phyloP scores from a whole-genome alignment of 2,888 invertebrate species.

The Peribatodes rhomboidaria region DNA sequence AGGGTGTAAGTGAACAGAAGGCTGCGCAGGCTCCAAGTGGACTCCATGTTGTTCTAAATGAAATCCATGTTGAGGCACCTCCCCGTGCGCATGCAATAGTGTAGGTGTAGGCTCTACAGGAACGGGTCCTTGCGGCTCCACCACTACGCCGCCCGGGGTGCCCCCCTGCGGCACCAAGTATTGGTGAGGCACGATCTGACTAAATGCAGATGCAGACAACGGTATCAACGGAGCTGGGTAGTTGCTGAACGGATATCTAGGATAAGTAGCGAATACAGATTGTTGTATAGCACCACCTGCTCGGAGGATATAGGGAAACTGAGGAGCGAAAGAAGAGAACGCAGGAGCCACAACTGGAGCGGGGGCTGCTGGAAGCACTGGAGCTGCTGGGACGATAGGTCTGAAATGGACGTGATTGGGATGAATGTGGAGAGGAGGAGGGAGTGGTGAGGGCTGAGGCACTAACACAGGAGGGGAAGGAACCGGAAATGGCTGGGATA shows the following conservation, averaged over 20 bases:
- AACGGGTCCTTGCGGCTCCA: conserved; percentile 58
- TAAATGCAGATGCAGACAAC: conserved; percentile 51
- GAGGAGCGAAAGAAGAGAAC: conserved; percentile 56
- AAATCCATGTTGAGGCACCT: conserved; percentile 44
- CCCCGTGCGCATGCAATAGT: conserved; percentile 55
- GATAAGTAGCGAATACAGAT: conserved; percentile 78
- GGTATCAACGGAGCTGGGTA: conserved; percentile 66
- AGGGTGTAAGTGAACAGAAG: conserved; percentile 36
- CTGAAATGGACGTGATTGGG: conserved; percentile 63
- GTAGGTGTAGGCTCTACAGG: conserved; percentile 58
- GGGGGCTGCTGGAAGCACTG: conserved; percentile 58
- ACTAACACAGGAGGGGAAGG: conserved; percentile 62
- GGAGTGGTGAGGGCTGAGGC: conserved; percentile 57
- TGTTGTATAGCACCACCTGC: conserved; percentile 80
- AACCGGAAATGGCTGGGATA: conserved; percentile 66
- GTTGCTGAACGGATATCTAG: conserved; percentile 74
- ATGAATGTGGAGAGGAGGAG: conserved; percentile 60
- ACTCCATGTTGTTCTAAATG: conserved; percentile 50
- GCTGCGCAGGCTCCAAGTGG: conserved; percentile 45
- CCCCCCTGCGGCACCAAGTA: conserved; percentile 60
- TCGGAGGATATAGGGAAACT: conserved; percentile 72
- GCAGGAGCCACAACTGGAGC: conserved; percentile 59
- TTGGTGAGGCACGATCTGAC: conserved; percentile 66
- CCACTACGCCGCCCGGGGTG: conserved; percentile 55
- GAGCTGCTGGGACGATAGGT: conserved; percentile 61